Evolutionary conservation across 1,140 invertebrate genomes (phyloP).

Genomic region (Nymphalis io): DNA sequence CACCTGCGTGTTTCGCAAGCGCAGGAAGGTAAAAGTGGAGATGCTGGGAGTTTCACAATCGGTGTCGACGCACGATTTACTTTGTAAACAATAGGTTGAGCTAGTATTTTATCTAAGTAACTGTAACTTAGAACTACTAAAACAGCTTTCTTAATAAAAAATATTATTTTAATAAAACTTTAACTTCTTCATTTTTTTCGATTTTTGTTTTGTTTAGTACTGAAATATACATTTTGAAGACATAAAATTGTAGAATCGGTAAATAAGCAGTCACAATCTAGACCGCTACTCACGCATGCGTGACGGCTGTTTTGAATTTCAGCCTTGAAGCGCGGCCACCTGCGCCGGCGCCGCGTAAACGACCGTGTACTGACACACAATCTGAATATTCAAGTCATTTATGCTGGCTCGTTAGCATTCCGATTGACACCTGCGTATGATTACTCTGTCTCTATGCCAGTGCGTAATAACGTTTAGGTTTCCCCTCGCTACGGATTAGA

Average conservation of each 20-base stretch:
- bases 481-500: constrained; percentile 21
- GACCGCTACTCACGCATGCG: constrained; percentile 73
- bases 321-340: constrained; percentile 78
- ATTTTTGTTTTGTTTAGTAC: background rate
- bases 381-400: constrained; percentile 79
- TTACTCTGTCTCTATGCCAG: constrained; percentile 42
- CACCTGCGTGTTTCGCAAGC: constrained; percentile 78
- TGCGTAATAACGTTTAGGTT: constrained; percentile 25
- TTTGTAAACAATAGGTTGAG: constrained; percentile 30
- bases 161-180: background rate
- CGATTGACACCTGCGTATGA: constrained; percentile 69
- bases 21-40: constrained; percentile 78
- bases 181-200: background rate
- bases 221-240: background rate
- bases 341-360: constrained; percentile 79
- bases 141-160: background rate
- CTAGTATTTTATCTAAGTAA: background rate
- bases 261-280: constrained; percentile 64
- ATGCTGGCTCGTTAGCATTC: constrained; percentile 70
- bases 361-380: constrained; percentile 77
- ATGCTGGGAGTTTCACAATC: constrained; percentile 75
- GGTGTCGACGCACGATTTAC: constrained; percentile 55
- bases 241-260: constrained; percentile 40
- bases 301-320: constrained; percentile 80
- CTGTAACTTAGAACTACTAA: background rate